These are phyloP conservation scores for Mycetomoellerius zeteki DNA, from an alignment of 1,140 invertebrate genomes.

Conservation along the genomic window DNA sequence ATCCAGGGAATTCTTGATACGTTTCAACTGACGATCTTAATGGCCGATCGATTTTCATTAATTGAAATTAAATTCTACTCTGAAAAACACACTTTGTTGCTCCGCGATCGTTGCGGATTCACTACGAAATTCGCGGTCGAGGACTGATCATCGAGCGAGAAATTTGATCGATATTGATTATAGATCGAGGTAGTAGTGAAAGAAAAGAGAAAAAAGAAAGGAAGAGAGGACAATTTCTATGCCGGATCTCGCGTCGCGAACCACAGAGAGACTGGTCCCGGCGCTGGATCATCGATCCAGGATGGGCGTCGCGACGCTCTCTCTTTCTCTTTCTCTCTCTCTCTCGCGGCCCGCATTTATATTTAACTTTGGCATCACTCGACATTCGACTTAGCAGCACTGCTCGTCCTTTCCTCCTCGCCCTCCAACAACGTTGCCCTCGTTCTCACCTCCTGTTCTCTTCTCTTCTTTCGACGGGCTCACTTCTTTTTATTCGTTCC, in stretches of 20 bases:
- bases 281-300: conserved; percentile 84
- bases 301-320: conserved; percentile 79
- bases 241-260: conserved; percentile 78
- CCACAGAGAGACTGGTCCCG: conserved; percentile 83
- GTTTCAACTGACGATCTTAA: conserved; percentile 13
- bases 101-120: conserved; percentile 13
- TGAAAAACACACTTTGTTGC: conserved; percentile 42
- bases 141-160: conserved; percentile 8
- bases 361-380: conserved; percentile 87
- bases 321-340: conserved; percentile 32
- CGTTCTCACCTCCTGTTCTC: conserved; percentile 63
- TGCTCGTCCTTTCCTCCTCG: conserved; percentile 51
- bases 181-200: background rate
- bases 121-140: conserved; percentile 16
- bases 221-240: conserved; percentile 62
- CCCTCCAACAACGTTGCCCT: conserved; percentile 63
- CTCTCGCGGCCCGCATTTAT: conserved; percentile 80
- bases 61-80: background rate
- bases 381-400: conserved; percentile 82
- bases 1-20: background rate
- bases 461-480: conserved; percentile 25
- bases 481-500: conserved; percentile 51
- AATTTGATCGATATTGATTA: conserved; percentile 17
- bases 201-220: background rate
- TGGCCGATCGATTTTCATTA: background rate